These are phyloP conservation scores for Lamprotornis superbus DNA, from an alignment of 2,113 vertebrate species.

Conservation along the genomic window DNA sequence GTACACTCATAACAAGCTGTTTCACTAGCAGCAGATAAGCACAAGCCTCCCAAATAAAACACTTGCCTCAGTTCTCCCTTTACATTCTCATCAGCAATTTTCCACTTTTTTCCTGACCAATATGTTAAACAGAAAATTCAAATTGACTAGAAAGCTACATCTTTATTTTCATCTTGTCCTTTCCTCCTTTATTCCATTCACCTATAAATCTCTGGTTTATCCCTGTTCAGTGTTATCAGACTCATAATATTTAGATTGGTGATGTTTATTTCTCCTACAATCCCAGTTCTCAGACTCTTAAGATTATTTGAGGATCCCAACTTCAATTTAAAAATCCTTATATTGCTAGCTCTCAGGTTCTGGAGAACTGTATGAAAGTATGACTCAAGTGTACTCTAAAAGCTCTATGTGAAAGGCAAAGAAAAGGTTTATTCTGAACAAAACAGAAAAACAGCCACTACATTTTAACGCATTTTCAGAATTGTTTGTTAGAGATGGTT, in stretches of 20 bases:
- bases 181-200: background rate
- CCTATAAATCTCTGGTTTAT: background rate
- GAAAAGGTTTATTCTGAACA: slow-evolving; percentile 2
- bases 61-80: background rate
- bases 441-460: background rate
- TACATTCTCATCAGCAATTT: background rate
- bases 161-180: background rate
- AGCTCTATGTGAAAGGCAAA: slow-evolving; percentile 1
- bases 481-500: background rate
- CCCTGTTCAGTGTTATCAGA: background rate
- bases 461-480: background rate
- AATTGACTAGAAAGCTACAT: background rate
- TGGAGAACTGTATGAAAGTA: slow-evolving; percentile 10
- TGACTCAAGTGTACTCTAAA: slow-evolving; percentile 46
- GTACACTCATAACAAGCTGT: background rate
- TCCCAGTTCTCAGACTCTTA: slow-evolving; percentile 5
- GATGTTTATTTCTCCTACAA: slow-evolving; percentile 41
- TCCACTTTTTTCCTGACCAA: background rate
- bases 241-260: background rate
- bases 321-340: slow-evolving; percentile 46
- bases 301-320: slow-evolving; percentile 33
- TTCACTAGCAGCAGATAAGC: background rate
- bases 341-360: slow-evolving; percentile 24
- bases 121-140: background rate
- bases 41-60: background rate